phyloP scores from a whole-genome alignment of 2,113 vertebrate species.

The Syngnathus typhle region DNA sequence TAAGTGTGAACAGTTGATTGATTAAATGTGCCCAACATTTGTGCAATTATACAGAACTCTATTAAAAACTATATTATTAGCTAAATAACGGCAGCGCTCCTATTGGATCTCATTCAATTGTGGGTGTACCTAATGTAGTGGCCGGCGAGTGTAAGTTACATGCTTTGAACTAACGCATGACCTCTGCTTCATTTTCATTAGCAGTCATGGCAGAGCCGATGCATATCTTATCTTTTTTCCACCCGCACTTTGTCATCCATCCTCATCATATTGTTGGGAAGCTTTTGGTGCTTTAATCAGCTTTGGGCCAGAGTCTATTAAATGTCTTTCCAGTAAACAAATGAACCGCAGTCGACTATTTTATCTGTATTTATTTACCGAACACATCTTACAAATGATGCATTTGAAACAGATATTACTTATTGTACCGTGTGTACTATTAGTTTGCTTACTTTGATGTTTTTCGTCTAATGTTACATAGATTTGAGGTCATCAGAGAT shows the following conservation, averaged over 20 bases:
- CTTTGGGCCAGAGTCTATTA: neutral
- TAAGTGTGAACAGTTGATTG: too few species aligned
- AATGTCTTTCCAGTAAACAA: neutral
- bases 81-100: neutral
- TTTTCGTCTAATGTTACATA: constrained; percentile 23
- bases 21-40: too few species aligned
- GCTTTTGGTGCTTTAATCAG: constrained; percentile 5
- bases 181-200: constrained; percentile 2
- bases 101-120: neutral
- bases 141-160: neutral
- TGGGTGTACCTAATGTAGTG: neutral
- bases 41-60: too few species aligned
- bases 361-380: constrained; percentile 1
- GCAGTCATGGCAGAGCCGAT: neutral
- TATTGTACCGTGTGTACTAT: constrained; percentile 15
- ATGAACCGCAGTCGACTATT: constrained; percentile 4
- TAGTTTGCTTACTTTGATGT: constrained; percentile 32
- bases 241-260: neutral
- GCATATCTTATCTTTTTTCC: neutral
- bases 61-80: neutral
- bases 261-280: constrained; percentile 8
- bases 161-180: neutral
- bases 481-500: constrained; percentile 14
- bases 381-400: constrained; percentile 17
- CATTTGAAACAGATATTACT: constrained; percentile 17